Evolutionary conservation across 2,113 vertebrate genomes (phyloP).

Genomic region (Platichthys flesus): DNA sequence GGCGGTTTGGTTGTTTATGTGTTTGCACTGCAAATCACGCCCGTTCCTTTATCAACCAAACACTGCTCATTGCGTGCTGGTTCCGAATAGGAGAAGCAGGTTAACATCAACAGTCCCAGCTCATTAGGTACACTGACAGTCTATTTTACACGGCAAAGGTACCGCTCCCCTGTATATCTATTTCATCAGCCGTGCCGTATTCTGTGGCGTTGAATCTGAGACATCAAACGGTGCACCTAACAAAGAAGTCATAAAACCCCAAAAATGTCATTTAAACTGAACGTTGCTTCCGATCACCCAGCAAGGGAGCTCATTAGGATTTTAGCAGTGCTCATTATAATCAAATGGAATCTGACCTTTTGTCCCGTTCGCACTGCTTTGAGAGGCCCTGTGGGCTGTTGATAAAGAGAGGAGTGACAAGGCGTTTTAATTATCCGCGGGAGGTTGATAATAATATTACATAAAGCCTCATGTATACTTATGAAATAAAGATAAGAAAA

Average conservation of each 20-base stretch:
- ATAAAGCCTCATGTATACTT: slow-evolving; percentile 26
- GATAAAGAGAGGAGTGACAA: slow-evolving; percentile 36
- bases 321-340: slow-evolving; percentile 69
- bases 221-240: slow-evolving; percentile 57
- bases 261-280: slow-evolving; percentile 40
- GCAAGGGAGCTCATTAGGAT: slow-evolving; percentile 62
- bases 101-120: slow-evolving; percentile 50
- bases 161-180: slow-evolving; percentile 23
- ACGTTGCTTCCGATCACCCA: slow-evolving; percentile 57
- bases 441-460: slow-evolving; percentile 49
- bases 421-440: slow-evolving; percentile 37
- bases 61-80: slow-evolving; percentile 3
- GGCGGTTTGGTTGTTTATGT: slow-evolving; percentile 20
- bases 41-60: slow-evolving; percentile 3
- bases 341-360: slow-evolving; percentile 74
- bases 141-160: slow-evolving; percentile 36
- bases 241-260: slow-evolving; percentile 56
- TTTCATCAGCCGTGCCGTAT: slow-evolving; percentile 45
- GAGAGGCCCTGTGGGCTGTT: slow-evolving; percentile 43
- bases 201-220: slow-evolving; percentile 57
- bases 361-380: slow-evolving; percentile 37
- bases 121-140: slow-evolving; percentile 53
- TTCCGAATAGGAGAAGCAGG: slow-evolving; percentile 47
- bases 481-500: slow-evolving; percentile 15
- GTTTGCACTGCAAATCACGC: background rate